A percentile compares a stretch with the other conserved stretches of the same genome.
Conservation (phyloP, 2,113 vertebrate species). For the Dipodomys merriami region DNA sequence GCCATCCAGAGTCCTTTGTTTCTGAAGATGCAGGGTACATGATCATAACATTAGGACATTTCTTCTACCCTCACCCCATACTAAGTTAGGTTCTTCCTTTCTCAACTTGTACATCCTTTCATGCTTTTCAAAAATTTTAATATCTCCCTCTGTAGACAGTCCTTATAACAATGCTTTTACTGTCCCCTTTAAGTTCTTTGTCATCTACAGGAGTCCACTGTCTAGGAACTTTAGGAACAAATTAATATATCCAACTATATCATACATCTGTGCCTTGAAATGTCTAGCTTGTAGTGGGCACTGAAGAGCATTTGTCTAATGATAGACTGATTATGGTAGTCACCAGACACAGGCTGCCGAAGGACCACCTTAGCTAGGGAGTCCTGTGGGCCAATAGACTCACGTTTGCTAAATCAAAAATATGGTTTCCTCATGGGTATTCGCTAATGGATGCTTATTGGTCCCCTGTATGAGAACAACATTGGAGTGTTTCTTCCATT, state of each 20-base stretch:
- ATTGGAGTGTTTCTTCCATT: background rate
- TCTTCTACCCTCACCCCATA: background rate
- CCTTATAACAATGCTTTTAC: background rate
- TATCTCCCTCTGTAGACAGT: background rate
- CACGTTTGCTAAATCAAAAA: background rate
- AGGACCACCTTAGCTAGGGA: accelerated
- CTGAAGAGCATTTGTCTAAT: background rate
- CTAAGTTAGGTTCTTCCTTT: background rate
- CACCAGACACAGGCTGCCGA: background rate
- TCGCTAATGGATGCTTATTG: background rate
- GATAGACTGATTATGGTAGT: background rate
- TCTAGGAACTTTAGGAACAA: background rate
- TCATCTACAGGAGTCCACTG: background rate
- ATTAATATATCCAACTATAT: background rate
- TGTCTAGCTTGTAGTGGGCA: background rate
- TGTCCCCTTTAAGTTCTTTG: background rate
- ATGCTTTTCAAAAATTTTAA: background rate
- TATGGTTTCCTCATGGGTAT: background rate
- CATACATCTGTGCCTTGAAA: background rate
- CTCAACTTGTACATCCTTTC: background rate
- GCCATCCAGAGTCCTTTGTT: background rate
- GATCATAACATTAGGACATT: too few relatives aligned
- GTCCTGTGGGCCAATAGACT: background rate
- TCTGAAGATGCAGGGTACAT: background rate
- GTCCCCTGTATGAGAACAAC: too few relatives aligned